Evolutionary conservation across 2,113 vertebrate species (phyloP), one percentile per base, ranked within the genome.

Genomic region (Cyanoliseus patagonus): DNA sequence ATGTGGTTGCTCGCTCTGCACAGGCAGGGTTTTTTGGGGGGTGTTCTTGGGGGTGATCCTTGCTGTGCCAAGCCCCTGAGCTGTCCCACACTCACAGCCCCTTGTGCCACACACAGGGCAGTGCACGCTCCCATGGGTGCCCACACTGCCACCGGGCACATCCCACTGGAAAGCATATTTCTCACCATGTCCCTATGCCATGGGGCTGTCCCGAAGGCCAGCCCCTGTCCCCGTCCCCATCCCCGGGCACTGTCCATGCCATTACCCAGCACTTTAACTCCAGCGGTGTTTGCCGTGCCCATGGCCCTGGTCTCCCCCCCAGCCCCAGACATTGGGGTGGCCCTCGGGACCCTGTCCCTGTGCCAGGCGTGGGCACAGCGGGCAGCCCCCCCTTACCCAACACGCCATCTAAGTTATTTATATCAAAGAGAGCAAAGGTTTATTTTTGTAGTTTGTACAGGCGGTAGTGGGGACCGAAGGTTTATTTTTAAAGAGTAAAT

Each of bases 401-500:
- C 84, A 95, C 91, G 94, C 86, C 96, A 92, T 73, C 86, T 96
- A 96, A 96, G 89, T 96, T 96, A 96, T 96, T 96, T 96, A 96
- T 96, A 96, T 96, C 93, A 96, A 96, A 96, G 93, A 96, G 96
- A 96, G 95, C 93, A 96, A 96, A 96, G 96, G 96, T 96, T 96
- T 96, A 96, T 96, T 96, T 96, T 96, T 96, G 96, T 96, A 96
- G 96, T 95, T 95, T 95, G 96, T 96, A 96, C 94, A 95, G 94
- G 78, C 79, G 91, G 96, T 96, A 96, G 96, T 96, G 96, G 96
- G 94, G 93, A 95, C 91, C 0, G 94, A 95, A 96, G 96, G 96
- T 96, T 95, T 96, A 96, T 96, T 96, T 96, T 96, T 96, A 95
- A 95, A 95, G 96, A 96, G 94, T 95, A 96, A 96, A 96, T 95